Percentiles rank a stretch among this genome's conserved stretches.
Conservation (phyloP, 2,113 vertebrate species). For the Alexandromys fortis region DNA sequence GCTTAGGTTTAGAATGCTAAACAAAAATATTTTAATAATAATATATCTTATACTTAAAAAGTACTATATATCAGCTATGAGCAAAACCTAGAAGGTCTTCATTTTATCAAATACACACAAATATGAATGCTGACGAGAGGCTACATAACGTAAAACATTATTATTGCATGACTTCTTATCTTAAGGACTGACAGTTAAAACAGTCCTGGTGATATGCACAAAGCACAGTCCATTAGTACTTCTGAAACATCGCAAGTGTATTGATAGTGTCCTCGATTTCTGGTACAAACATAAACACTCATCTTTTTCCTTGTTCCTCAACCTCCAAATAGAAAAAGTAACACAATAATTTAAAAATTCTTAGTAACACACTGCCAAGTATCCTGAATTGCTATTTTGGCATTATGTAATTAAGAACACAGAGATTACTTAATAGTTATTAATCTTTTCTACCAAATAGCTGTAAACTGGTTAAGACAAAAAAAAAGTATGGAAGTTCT, state of each 20-base stretch:
- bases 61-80: background rate
- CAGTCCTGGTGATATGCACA: background rate
- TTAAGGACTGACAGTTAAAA: slow-evolving; percentile 11
- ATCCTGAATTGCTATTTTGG: slow-evolving; percentile 6
- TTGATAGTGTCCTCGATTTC: background rate
- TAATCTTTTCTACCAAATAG: background rate
- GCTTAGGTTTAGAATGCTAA: slow-evolving; percentile 6
- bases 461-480: background rate
- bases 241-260: background rate
- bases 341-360: slow-evolving; percentile 39
- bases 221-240: background rate
- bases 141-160: background rate
- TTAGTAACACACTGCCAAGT: background rate
- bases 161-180: background rate
- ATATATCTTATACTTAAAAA: background rate
- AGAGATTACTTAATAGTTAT: background rate
- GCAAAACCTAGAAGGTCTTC: background rate
- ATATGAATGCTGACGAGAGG: background rate
- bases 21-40: background rate
- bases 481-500: background rate
- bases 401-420: slow-evolving; percentile 13
- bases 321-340: background rate
- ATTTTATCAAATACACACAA: slow-evolving; percentile 18
- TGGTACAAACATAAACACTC: background rate
- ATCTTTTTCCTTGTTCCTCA: background rate